Evolutionary conservation across 2,888 invertebrate species (phyloP), one percentile per base, ranked within the genome.

Genomic region (Catocala fraxini): DNA sequence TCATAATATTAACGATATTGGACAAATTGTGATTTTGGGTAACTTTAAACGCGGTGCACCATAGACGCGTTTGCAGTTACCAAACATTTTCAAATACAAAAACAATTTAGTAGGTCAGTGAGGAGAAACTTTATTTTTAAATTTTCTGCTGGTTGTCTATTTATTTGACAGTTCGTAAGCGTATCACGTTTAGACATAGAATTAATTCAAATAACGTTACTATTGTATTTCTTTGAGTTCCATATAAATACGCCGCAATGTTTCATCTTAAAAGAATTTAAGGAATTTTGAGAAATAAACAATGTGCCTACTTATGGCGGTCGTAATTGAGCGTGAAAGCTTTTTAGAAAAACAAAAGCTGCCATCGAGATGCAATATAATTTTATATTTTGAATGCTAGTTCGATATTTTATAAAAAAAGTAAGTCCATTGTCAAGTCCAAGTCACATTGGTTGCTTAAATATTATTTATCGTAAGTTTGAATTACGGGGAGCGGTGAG

Each of bases 121-220:
- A 13, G 48, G 13, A 52, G 42, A 52, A 43, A 53, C 43, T 42
- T 12, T 11, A 9, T 25, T 15, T 60, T 53, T 61, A 49, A 15
- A 43, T n/a, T 46, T 51, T 34, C 25, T 39, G 49, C 56, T 59
- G 46, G 9, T 55, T 15, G 41, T 25, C 48, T 43, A 43, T 47
- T 43, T 35, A 25, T 62, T 56, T 12, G 33, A 43, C 13, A n/a
- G 7, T 63, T 49, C 35, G 47, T 48, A 66, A 55, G 25, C 74
- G 42, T 10, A 15, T 62, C 71, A 70, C 70, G 70, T 71, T 51
- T 39, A 10, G 33, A 34, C 43, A 51, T 61, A n/a, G 42, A 70
- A 73, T 63, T 56, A 63, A 73, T 72, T 70, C 74, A 61, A 52
- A 59, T 51, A 55, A 34, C 63, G 53, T 57, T 59, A 46, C 52